Evolutionary conservation across 1,140 invertebrate genomes (phyloP), one percentile per base, ranked within the genome.

Genomic region (Musca vetustissima): DNA sequence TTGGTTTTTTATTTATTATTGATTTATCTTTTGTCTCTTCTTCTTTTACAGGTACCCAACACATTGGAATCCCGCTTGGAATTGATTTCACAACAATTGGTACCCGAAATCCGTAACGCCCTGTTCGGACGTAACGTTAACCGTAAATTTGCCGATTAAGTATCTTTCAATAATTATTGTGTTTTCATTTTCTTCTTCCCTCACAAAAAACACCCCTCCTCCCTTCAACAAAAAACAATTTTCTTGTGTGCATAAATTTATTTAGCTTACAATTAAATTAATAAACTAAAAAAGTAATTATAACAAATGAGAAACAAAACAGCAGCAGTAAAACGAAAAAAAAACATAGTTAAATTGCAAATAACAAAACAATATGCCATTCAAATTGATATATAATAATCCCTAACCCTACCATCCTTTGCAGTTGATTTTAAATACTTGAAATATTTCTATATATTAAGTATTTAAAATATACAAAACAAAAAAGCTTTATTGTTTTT

Each of bases 131-230:
- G 88, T 72, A 99, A 99, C 85, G 89, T 91, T 48, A 98, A 98
- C 87, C 91, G 97, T 78, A 96, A 95, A 88, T 99, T 99, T 87
- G 91, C 91, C 75, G 97, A 98, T 86, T 99, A 97, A 89, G 79
- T 77, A 72, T 55, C 52, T 69, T 49, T 43, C 36, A 43, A 43
- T 43, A 65, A 25, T 65, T 65, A 25, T 61, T 61, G 36, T 9
- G 13, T 48, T 50, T 48, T 28, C 36, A 13, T 11, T 13, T 43
- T 2, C 17, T 24, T n/a, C 14, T 24, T 4, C 4, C 25, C 25
- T 17, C 24, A 4, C 17, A 15, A n/a, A n/a, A n/a, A n/a, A n/a
- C n/a, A n/a, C n/a, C n/a, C n/a, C 25, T 4, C n/a, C 15, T 6
- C 25, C 25, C 25, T 32, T 66, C 21, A n/a, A n/a, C n/a, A n/a